Evolutionary conservation across 2,113 vertebrate species (phyloP), one percentile per base, ranked within the genome.

Genomic region (Phyllopteryx taeniolatus): DNA sequence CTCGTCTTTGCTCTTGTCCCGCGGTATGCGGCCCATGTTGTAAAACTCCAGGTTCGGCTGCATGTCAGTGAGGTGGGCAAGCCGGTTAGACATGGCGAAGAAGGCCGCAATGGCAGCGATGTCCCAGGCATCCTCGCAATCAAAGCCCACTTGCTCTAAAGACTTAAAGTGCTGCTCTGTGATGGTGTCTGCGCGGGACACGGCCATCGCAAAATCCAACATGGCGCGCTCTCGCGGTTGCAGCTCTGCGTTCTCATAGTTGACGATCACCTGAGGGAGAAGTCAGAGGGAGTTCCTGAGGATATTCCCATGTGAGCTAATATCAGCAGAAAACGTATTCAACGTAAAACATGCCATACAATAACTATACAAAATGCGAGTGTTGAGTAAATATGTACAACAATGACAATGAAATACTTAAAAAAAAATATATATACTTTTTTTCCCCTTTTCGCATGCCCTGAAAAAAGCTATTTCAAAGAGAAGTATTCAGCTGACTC

Each of bases 111-210:
- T 91, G 72, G 91, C 84, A n/a, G 88, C 92, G 19, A 94, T 95
- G 83, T 95, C 95, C 95, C 94, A 96, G 53, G 92, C 91, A 1
- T 95, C 94, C 78, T 97, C 95, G 0, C 68, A 82, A 74, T 93
- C 92, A 64, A 98, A 95, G 4, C 94, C 94, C 0, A 91, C 93
- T 10, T 84, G 82, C 80, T 94, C 89, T 51, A 96, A 83, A 42
- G 91, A 83, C 78, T 75, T 81, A 66, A 96, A 93, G 69, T 93
- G 93, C 72, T 93, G 76, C 5, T 96, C 93, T 0, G 92, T 94
- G 76, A 96, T 90, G 53, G 90, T 92, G 20, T 95, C 93, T 1
- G 88, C 84, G 39, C 81, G 88, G 74, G 94, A 94, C 73, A 96
- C 71, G 0, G 91, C 90, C 79, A 96, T 80, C 1, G 93, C 95